A percentile compares a stretch with the other conserved stretches of the same genome.
Conservation (phyloP, 2,113 vertebrate genomes). For the Bujurquina vittata region DNA sequence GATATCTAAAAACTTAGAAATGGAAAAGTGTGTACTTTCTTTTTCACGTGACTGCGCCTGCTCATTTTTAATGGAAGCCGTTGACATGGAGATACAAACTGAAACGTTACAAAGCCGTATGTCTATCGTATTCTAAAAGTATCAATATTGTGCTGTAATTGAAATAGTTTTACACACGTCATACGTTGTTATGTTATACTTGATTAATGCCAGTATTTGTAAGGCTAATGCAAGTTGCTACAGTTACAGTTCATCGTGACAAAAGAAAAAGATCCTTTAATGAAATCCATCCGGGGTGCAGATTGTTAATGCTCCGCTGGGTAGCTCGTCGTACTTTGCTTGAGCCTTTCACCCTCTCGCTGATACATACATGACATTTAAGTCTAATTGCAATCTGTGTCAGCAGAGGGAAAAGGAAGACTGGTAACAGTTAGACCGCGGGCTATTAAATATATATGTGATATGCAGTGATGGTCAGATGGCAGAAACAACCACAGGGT, state of each 20-base stretch:
- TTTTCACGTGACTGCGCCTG: background rate
- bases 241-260: slow-evolving; percentile 5
- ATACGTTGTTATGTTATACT: background rate
- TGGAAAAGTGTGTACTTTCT: background rate
- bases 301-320: slow-evolving; percentile 25
- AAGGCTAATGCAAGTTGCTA: background rate
- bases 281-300: slow-evolving; percentile 28
- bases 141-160: background rate
- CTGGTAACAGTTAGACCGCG: slow-evolving; percentile 1
- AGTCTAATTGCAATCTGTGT: slow-evolving; percentile 49
- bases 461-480: background rate
- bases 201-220: background rate
- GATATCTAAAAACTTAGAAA: too few species aligned
- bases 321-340: slow-evolving; percentile 22
- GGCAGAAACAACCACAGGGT: background rate
- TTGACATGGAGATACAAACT: background rate
- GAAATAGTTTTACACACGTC: background rate
- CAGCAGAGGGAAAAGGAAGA: slow-evolving; percentile 17
- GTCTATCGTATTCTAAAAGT: background rate
- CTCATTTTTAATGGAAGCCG: background rate
- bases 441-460: background rate
- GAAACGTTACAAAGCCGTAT: background rate
- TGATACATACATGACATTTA: slow-evolving; percentile 49
- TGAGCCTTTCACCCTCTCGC: slow-evolving; percentile 35
- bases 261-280: slow-evolving; percentile 23